Evolutionary conservation across 2,888 invertebrate species (phyloP), one percentile per base, ranked within the genome.

Genomic region (Drosophila subsilvestris): DNA sequence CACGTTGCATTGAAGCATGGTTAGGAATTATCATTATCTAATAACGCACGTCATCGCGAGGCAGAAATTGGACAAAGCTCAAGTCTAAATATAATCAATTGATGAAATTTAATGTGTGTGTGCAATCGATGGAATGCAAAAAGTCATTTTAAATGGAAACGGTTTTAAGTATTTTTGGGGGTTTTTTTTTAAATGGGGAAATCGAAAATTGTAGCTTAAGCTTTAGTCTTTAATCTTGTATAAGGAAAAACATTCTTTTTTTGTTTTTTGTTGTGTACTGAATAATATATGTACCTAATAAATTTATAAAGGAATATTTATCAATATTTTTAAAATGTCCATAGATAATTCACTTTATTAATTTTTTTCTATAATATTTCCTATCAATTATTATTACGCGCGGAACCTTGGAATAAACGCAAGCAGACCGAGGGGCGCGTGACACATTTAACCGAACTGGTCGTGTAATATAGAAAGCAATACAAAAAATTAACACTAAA

Each of bases 1-100:
- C 7, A 7, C 2, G n/a, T 37, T 22, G 20, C 14, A n/a, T n/a
- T n/a, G 17, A 32, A 47, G 14, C 63, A 17, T 55, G 47, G 22
- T 49, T 55, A 25, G 43, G 14, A 17, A 55, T 37, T 44, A 48
- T 20, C 56, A 67, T 66, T 66, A 66, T 49, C 49, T 67, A 66
- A 66, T 67, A 57, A 14, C 25, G 43, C 49, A n/a, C 44, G 68
- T 56, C 66, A 66, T 37, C 37, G 17, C 32, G 43, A 25, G 18
- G 32, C 25, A 18, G 25, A 45, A 27, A 20, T 25, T 32, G 49
- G 49, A 62, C 62, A 63, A 63, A 53, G 65, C 45, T 53, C 22
- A 65, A 32, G 37, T 63, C 47, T 65, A 65, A 53, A 65, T 53
- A 53, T 53, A 65, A 53, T 22, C 4, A 29, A 45, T 45, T 45